Percentiles rank a stretch among this genome's conserved stretches.
These are phyloP conservation scores for Bolinopsis microptera DNA, from an alignment of 37 sponge, comb jelly and placozoan genomes.

Conservation along the genomic window DNA sequence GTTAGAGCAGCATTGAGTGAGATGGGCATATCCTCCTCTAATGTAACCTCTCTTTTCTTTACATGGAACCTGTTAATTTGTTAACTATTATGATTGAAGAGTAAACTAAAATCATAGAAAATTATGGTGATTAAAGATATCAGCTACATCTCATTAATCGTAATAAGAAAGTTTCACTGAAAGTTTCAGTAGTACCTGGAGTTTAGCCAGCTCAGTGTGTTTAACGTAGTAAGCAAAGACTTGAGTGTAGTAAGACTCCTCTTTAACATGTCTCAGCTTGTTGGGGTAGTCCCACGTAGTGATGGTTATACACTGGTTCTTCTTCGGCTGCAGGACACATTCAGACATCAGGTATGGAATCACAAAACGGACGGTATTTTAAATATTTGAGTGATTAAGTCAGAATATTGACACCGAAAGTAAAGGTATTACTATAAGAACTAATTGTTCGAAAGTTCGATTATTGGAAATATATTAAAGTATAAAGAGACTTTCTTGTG, in stretches of 20 bases:
- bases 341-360: too few relatives aligned
- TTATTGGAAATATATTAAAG: too few relatives aligned
- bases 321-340: conserved; percentile 14
- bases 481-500: not conserved
- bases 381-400: too few relatives aligned
- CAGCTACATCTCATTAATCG: too few relatives aligned
- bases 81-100: not conserved
- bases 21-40: not conserved
- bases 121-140: too few relatives aligned
- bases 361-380: too few relatives aligned
- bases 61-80: not conserved
- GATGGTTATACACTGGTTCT: not conserved
- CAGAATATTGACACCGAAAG: too few relatives aligned
- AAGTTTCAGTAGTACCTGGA: too few relatives aligned
- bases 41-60: not conserved
- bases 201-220: not conserved
- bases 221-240: conserved; percentile 12
- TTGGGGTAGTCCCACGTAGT: conserved; percentile 5
- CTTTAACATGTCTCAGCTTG: not conserved
- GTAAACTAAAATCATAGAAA: not conserved
- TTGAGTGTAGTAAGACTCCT: conserved; percentile 1
- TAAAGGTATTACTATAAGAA: too few relatives aligned
- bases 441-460: too few relatives aligned
- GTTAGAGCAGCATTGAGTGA: not conserved
- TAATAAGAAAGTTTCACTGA: too few relatives aligned